A percentile compares a stretch with the other conserved stretches of the same genome.
Conservation (phyloP, 2,888 invertebrate species). For the Allygus modestus region DNA sequence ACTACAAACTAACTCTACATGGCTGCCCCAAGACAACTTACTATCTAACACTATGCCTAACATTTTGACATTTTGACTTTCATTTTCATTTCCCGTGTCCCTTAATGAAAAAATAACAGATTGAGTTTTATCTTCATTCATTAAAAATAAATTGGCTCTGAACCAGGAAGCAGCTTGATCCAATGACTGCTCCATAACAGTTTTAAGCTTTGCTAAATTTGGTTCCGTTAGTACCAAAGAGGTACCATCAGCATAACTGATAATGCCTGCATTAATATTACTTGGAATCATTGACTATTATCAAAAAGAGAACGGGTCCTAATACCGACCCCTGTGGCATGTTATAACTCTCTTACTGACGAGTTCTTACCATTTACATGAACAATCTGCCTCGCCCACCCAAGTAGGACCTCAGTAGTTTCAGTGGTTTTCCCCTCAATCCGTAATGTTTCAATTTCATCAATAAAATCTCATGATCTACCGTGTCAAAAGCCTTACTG, state of each 20-base stretch:
- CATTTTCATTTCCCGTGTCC: neutral
- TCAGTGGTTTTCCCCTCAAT: neutral
- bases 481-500: neutral
- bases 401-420: neutral
- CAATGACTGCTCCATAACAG: slow-evolving; percentile 1
- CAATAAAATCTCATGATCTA: neutral
- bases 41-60: neutral
- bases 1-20: neutral
- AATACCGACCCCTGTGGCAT: neutral
- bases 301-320: neutral
- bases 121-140: neutral
- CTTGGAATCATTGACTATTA: neutral
- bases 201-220: neutral
- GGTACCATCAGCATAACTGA: neutral
- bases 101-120: neutral
- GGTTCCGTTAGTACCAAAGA: neutral
- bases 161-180: neutral
- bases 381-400: neutral
- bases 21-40: neutral
- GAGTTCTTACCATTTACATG: neutral
- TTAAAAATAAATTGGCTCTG: neutral
- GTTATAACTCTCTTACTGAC: neutral
- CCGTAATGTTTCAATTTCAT: neutral
- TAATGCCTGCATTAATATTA: neutral
- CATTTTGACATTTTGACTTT: neutral